These are phyloP conservation scores for Pseudorhombus dupliciocellatus DNA, from an alignment of 2,113 vertebrate species.

Conservation along the genomic window DNA sequence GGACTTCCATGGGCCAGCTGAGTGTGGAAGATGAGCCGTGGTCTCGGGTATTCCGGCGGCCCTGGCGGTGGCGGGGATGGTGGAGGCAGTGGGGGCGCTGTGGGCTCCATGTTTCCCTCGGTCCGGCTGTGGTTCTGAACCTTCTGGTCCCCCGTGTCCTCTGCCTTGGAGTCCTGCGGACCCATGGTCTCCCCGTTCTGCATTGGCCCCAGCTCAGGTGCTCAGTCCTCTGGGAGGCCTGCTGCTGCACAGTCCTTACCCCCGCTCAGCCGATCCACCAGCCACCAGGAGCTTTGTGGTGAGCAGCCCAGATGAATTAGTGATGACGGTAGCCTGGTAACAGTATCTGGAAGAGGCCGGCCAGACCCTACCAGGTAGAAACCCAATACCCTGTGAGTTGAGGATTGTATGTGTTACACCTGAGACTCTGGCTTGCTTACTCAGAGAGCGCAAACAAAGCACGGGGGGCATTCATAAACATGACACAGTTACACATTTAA, in stretches of 20 bases:
- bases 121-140: slow-evolving; percentile 50
- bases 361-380: slow-evolving; percentile 74
- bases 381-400: slow-evolving; percentile 64
- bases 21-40: slow-evolving; percentile 92
- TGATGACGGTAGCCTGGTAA: slow-evolving; percentile 83
- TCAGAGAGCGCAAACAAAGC: slow-evolving; percentile 56
- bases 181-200: slow-evolving; percentile 80
- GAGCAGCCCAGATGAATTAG: slow-evolving; percentile 82
- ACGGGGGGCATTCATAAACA: slow-evolving; percentile 36
- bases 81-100: slow-evolving; percentile 75
- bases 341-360: slow-evolving; percentile 63
- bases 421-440: slow-evolving; percentile 59
- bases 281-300: slow-evolving; percentile 47
- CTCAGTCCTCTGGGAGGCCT: slow-evolving; percentile 62
- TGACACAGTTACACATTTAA: slow-evolving; percentile 11
- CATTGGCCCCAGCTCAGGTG: slow-evolving; percentile 66
- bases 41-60: slow-evolving; percentile 77
- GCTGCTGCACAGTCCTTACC: slow-evolving; percentile 64
- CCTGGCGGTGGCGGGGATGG: slow-evolving; percentile 62
- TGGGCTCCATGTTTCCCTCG: slow-evolving; percentile 54
- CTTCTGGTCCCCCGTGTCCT: slow-evolving; percentile 66
- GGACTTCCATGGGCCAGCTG: slow-evolving; percentile 97
- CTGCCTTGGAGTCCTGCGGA: slow-evolving; percentile 77
- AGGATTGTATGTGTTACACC: slow-evolving; percentile 74
- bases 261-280: slow-evolving; percentile 18